Conservation (phyloP, 2,888 invertebrate genomes). For the Coleophora flavipennella region DNA sequence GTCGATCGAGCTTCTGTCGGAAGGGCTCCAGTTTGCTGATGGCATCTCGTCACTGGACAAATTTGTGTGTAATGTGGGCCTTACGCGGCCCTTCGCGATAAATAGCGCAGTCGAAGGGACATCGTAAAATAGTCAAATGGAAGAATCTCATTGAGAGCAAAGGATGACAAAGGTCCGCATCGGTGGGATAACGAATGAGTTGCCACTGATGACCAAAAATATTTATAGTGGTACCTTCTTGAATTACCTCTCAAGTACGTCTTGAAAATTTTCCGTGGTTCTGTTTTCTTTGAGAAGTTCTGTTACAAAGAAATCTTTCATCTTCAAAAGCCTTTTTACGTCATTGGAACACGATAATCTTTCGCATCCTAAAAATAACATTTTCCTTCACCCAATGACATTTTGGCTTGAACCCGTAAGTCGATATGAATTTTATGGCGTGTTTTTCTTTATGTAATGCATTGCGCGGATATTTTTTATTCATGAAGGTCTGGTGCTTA, state of each 20-base stretch:
- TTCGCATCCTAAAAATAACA: not conserved
- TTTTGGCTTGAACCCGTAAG: not conserved
- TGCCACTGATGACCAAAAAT: too few species aligned
- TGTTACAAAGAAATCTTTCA: too few species aligned
- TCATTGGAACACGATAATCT: too few species aligned
- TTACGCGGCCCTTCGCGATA: constrained; percentile 26
- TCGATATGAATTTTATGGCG: not conserved
- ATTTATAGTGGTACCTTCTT: too few species aligned
- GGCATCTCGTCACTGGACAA: constrained; percentile 61
- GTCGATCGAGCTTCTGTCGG: constrained; percentile 46
- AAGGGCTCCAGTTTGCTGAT: constrained; percentile 42
- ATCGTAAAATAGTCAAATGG: not conserved
- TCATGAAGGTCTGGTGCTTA: constrained; percentile 28
- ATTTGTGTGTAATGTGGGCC: constrained; percentile 53
- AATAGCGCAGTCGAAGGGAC: constrained; percentile 22
- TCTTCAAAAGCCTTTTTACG: too few species aligned
- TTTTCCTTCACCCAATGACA: not conserved
- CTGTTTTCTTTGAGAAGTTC: too few species aligned
- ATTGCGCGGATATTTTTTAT: constrained; percentile 22
- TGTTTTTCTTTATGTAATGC: not conserved
- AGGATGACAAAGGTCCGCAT: too few species aligned
- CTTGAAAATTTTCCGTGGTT: too few species aligned
- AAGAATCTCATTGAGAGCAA: too few species aligned
- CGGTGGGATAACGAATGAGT: too few species aligned
- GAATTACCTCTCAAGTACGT: too few species aligned